These are phyloP conservation scores for Chrysopa pallens DNA, from an alignment of 1,140 invertebrate species.

Conservation along the genomic window DNA sequence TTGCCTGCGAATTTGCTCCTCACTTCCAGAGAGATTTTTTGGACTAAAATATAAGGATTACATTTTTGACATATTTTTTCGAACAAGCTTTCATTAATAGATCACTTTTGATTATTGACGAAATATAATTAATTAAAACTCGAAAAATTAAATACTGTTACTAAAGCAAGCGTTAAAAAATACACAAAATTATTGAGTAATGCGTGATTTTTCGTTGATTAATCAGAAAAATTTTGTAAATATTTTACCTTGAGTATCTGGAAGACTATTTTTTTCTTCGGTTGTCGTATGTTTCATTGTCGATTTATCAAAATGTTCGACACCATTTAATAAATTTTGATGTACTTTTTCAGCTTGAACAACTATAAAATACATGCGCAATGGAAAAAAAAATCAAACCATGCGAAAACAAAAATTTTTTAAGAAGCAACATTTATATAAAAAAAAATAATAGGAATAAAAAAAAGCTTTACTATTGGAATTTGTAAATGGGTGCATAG, in stretches of 20 bases:
- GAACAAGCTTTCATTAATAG: too few relatives aligned
- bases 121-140: too few relatives aligned
- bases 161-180: too few relatives aligned
- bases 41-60: too few relatives aligned
- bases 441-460: not conserved
- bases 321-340: slow-evolving; percentile 67
- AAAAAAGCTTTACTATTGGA: slow-evolving; percentile 3
- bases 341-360: slow-evolving; percentile 78
- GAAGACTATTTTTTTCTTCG: slow-evolving; percentile 75
- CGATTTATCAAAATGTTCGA: slow-evolving; percentile 69
- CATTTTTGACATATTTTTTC: too few relatives aligned
- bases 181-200: too few relatives aligned
- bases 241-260: slow-evolving; percentile 33
- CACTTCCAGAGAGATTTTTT: too few relatives aligned
- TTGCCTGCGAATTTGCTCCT: too few relatives aligned
- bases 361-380: slow-evolving; percentile 31
- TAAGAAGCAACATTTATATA: not conserved
- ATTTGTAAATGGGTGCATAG: not conserved
- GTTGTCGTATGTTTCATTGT: slow-evolving; percentile 81
- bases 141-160: too few relatives aligned
- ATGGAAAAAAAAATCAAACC: slow-evolving; percentile 1
- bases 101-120: too few relatives aligned
- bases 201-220: too few relatives aligned
- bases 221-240: too few relatives aligned
- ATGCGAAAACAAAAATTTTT: not conserved